Percentiles rank a stretch among this genome's conserved stretches.
Evolutionary conservation across 2,888 invertebrate species (phyloP).

Genomic region (Dugesia japonica): DNA sequence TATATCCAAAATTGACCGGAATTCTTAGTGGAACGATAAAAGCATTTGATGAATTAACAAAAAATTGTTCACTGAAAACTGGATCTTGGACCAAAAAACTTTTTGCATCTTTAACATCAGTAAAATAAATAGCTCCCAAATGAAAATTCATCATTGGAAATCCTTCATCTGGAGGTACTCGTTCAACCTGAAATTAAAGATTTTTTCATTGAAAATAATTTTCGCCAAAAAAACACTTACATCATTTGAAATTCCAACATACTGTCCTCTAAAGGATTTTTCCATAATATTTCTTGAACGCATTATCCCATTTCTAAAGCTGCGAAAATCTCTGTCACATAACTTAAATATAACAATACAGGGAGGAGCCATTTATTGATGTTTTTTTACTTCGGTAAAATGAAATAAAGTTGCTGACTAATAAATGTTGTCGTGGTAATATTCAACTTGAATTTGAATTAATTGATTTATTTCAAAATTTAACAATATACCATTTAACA

Average conservation of each 20-base stretch:
- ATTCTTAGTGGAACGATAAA: slow-evolving; percentile 6
- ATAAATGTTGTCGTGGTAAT: neutral
- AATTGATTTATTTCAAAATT: neutral
- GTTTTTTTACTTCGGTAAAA: neutral
- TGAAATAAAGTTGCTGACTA: too few relatives aligned
- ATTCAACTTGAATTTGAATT: neutral
- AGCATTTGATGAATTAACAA: slow-evolving; percentile 8
- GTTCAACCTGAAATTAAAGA: neutral
- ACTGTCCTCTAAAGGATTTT: neutral
- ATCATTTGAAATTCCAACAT: slow-evolving; percentile 13
- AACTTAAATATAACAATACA: neutral
- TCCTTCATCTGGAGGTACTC: slow-evolving; percentile 6
- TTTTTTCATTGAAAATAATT: neutral
- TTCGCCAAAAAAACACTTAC: neutral
- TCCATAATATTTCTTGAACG: neutral
- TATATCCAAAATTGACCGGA: slow-evolving; percentile 7
- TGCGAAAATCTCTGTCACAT: neutral
- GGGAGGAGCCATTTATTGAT: slow-evolving; percentile 6
- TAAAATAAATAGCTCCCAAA: slow-evolving; percentile 4
- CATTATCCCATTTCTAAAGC: slow-evolving; percentile 16
- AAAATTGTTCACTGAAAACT: slow-evolving; percentile 3
- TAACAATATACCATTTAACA: too few relatives aligned
- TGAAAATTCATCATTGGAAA: slow-evolving; percentile 6
- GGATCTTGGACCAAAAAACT: slow-evolving; percentile 2
- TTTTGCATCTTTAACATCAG: neutral